These are phyloP conservation scores for Glomeris maerens DNA, from an alignment of 1,140 invertebrate species.

Conservation along the genomic window DNA sequence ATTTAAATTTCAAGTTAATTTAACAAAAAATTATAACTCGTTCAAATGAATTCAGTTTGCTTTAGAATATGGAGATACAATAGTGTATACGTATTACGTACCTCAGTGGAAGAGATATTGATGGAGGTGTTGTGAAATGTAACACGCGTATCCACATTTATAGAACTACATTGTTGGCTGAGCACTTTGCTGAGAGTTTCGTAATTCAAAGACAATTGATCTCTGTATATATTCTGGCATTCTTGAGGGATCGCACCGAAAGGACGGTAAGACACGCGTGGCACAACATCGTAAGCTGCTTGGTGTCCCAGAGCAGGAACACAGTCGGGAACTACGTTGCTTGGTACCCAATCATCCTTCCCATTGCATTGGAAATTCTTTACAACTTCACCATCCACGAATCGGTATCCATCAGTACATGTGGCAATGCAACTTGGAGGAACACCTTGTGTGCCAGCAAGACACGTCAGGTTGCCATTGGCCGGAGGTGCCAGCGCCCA, in stretches of 20 bases:
- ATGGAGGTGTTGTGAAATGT: constrained; percentile 69
- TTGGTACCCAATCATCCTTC: constrained; percentile 58
- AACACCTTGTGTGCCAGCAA: constrained; percentile 45
- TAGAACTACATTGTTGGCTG: constrained; percentile 69
- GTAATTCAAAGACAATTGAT: constrained; percentile 66
- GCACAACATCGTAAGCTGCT: constrained; percentile 80
- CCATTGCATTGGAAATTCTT: constrained; percentile 73
- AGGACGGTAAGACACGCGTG: constrained; percentile 73
- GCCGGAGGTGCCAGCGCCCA: constrained; percentile 80
- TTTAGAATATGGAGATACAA: no score
- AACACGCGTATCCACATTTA: constrained; percentile 89
- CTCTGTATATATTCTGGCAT: constrained; percentile 74
- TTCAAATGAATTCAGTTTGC: no score
- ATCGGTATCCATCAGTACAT: constrained; percentile 75
- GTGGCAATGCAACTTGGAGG: constrained; percentile 78
- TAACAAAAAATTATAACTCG: no score
- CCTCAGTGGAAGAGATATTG: constrained; percentile 62
- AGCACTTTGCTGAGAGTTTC: constrained; percentile 60
- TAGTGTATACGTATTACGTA: no score
- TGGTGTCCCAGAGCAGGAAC: constrained; percentile 86
- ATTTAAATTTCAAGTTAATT: neutral
- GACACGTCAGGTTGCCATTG: constrained; percentile 74
- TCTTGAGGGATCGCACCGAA: constrained; percentile 67
- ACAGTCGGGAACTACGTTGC: constrained; percentile 78
- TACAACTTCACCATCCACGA: constrained; percentile 72